phyloP scores from a whole-genome alignment of 2,113 vertebrate genomes.

The Beaufortia kweichowensis region DNA sequence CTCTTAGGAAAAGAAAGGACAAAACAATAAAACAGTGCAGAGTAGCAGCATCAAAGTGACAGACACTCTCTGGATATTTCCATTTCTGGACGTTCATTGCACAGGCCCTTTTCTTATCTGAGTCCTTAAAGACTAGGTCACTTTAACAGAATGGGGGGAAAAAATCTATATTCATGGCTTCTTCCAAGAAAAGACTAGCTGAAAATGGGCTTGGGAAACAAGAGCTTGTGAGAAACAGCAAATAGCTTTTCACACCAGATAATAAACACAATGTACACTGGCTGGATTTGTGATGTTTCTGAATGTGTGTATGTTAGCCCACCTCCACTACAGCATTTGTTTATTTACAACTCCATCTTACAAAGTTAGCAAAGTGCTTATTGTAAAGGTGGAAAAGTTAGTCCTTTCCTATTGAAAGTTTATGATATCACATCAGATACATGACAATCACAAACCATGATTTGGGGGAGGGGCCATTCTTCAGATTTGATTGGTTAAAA shows the following conservation, averaged over 20 bases:
- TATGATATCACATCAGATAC: background rate
- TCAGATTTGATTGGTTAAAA: too few species aligned
- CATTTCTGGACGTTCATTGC: conserved; percentile 14
- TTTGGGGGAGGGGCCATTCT: too few species aligned
- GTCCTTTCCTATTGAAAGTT: too few species aligned
- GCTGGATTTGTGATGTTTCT: conserved; percentile 30
- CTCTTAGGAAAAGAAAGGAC: background rate
- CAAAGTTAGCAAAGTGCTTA: conserved; percentile 3
- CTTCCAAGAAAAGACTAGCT: conserved; percentile 46
- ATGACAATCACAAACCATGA: too few species aligned
- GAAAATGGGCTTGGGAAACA: conserved; percentile 26
- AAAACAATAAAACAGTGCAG: background rate
- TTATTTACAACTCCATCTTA: background rate
- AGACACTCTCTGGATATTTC: background rate
- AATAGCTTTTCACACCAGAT: conserved; percentile 59
- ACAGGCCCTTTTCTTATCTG: conserved; percentile 13
- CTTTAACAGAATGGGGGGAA: conserved; percentile 33
- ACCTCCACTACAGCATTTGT: background rate
- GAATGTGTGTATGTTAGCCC: conserved; percentile 9
- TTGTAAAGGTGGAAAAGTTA: background rate
- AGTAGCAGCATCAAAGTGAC: background rate
- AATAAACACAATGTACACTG: conserved; percentile 40
- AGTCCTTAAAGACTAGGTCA: conserved; percentile 19
- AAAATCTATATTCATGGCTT: conserved; percentile 52
- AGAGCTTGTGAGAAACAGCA: conserved; percentile 46